Percentiles rank a stretch among this genome's conserved stretches.
phyloP scores from a whole-genome alignment of 2,113 vertebrate species.

The Trachemys scripta region DNA sequence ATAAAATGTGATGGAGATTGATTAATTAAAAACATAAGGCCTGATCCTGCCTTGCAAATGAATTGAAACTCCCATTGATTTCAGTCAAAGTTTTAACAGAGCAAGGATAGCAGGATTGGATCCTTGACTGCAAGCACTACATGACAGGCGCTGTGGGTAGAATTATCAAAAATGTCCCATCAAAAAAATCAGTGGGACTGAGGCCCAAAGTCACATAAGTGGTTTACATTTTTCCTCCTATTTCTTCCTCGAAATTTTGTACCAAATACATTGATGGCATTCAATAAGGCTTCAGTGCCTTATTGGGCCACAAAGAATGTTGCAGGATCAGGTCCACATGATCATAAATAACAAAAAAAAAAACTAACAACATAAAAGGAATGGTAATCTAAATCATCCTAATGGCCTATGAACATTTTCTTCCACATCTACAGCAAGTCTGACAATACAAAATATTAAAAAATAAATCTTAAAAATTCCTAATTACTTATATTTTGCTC shows the following conservation, averaged over 20 bases:
- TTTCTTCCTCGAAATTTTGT: neutral
- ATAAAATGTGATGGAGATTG: neutral
- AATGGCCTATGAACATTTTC: neutral
- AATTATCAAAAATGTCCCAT: neutral
- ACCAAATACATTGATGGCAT: neutral
- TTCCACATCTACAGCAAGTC: neutral
- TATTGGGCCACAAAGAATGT: neutral
- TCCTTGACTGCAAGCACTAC: neutral
- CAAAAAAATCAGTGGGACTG: neutral
- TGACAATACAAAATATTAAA: neutral
- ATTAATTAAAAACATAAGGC: neutral
- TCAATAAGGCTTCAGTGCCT: neutral
- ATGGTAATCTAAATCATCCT: neutral
- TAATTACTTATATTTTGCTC: neutral
- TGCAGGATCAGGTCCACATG: neutral
- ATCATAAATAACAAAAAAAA: neutral
- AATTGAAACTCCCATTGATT: neutral
- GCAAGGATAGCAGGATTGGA: neutral
- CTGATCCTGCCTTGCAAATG: neutral
- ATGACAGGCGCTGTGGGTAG: neutral
- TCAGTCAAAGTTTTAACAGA: neutral
- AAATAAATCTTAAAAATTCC: neutral
- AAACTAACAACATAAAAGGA: neutral
- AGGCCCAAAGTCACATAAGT: neutral
- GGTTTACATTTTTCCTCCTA: neutral